A percentile compares a stretch with the other conserved stretches of the same genome.
phyloP scores from a whole-genome alignment of 2,797 vertebrate genomes.

The Scolopax bukidnonensis region DNA sequence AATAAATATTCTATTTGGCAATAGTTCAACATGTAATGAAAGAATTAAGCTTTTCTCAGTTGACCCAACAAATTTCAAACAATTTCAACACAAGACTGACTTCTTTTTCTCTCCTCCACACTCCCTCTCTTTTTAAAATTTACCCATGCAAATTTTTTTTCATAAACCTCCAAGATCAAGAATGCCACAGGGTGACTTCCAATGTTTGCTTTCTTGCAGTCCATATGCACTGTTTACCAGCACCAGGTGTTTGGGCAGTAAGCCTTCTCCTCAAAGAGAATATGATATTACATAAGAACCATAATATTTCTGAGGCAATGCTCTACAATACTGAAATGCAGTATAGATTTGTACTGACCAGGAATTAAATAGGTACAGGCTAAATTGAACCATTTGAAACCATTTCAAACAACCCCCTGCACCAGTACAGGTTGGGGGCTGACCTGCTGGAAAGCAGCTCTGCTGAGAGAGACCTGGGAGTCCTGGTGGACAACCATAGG shows the following conservation, averaged over 20 bases:
- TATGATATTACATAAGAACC: not conserved
- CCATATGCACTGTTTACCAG: no score
- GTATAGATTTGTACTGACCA: not conserved
- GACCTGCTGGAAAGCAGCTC: no score
- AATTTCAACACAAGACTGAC: not conserved
- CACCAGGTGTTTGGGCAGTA: not conserved
- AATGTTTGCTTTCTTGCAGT: not conserved
- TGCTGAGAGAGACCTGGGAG: no score
- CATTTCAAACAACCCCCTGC: no score
- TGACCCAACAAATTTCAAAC: not conserved
- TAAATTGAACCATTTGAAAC: not conserved
- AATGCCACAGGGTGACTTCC: not conserved
- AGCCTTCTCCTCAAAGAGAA: not conserved
- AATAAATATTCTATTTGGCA: not conserved
- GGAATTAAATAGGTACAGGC: not conserved
- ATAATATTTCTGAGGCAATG: not conserved
- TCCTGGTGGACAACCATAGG: not conserved
- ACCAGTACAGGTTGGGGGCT: no score
- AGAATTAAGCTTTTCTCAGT: not conserved
- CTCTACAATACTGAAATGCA: not conserved
- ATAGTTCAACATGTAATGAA: no score
- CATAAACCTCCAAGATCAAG: not conserved
- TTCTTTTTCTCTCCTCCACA: rapidly evolving
- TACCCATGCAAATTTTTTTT: not conserved
- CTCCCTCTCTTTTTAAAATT: not conserved